Evolutionary conservation across 1,140 invertebrate genomes (phyloP).

Genomic region (Drosophila ironensis): DNA sequence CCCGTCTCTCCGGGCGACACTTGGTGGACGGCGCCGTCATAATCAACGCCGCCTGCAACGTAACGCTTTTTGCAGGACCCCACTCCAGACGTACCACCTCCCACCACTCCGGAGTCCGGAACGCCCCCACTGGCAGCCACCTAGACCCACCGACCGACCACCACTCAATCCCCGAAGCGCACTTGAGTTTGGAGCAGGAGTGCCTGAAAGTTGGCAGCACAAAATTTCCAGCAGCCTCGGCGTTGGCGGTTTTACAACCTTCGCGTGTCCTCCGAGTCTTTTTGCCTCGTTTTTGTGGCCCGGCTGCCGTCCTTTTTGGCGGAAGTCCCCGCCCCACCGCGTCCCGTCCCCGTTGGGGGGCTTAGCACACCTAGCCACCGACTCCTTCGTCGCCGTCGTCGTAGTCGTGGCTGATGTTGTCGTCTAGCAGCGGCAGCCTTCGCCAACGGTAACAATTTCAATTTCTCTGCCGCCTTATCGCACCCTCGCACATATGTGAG

Average conservation of each 20-base stretch:
- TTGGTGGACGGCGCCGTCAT: slow-evolving; percentile 72
- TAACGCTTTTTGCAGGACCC: background rate
- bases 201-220: slow-evolving; percentile 68
- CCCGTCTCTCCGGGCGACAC: slow-evolving; percentile 35
- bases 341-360: background rate
- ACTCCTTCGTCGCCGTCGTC: no score
- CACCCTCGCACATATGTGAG: slow-evolving; percentile 70
- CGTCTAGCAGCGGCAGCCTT: slow-evolving; percentile 74
- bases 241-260: slow-evolving; percentile 76
- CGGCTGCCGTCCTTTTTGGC: slow-evolving; percentile 18
- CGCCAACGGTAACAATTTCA: slow-evolving; percentile 77
- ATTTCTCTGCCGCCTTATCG: slow-evolving; percentile 77
- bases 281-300: background rate
- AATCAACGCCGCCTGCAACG: slow-evolving; percentile 57
- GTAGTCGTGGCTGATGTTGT: no score
- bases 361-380: slow-evolving; percentile 59
- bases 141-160: background rate
- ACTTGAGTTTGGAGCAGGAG: slow-evolving; percentile 69
- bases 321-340: background rate
- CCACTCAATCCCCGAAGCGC: slow-evolving; percentile 60
- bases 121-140: no score
- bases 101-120: background rate
- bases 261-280: slow-evolving; percentile 48
- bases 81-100: background rate
- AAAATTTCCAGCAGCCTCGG: slow-evolving; percentile 64